Evolutionary conservation across 2,888 invertebrate genomes (phyloP).

Genomic region (Matsumyia berberina): DNA sequence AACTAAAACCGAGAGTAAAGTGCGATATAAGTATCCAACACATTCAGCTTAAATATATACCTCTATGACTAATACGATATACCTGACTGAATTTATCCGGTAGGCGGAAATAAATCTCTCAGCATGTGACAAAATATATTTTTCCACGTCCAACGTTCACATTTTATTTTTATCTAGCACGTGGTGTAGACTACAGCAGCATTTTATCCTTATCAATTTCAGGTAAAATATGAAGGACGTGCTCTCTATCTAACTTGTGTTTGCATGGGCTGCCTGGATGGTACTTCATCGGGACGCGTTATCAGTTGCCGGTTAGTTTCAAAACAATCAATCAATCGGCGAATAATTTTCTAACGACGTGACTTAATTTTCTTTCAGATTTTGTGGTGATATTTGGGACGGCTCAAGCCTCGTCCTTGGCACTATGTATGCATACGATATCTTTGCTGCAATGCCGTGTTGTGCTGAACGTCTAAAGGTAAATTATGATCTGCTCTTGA

Average conservation of each 20-base stretch:
- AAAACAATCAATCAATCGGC: too few relatives aligned
- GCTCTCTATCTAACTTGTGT: conserved; percentile 96
- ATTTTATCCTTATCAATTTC: conserved; percentile 79
- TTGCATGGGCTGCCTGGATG: conserved; percentile 97
- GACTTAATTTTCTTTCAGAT: conserved; percentile 81
- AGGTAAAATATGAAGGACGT: conserved; percentile 96
- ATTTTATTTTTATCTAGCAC: background rate
- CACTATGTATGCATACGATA: conserved; percentile 99
- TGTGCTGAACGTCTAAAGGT: conserved; percentile 97
- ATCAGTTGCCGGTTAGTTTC: conserved; percentile 88
- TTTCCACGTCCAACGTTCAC: background rate
- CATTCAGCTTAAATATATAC: too few relatives aligned
- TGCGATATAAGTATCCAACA: too few relatives aligned
- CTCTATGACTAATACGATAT: background rate
- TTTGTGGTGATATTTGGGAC: conserved; percentile 95
- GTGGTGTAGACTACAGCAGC: background rate
- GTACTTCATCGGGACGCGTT: conserved; percentile 89
- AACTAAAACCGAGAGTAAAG: background rate
- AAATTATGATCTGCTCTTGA: conserved; percentile 79
- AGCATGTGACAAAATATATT: conserved; percentile 20
- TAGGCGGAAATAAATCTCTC: conserved; percentile 18
- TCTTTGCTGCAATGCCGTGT: conserved; percentile 98
- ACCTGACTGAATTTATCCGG: background rate
- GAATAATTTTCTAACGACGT: background rate
- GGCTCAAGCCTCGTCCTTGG: conserved; percentile 97